Percentiles rank a stretch among this genome's conserved stretches.
Evolutionary conservation across 1,140 invertebrate genomes (phyloP).

Genomic region (Scaptomyza pallida): DNA sequence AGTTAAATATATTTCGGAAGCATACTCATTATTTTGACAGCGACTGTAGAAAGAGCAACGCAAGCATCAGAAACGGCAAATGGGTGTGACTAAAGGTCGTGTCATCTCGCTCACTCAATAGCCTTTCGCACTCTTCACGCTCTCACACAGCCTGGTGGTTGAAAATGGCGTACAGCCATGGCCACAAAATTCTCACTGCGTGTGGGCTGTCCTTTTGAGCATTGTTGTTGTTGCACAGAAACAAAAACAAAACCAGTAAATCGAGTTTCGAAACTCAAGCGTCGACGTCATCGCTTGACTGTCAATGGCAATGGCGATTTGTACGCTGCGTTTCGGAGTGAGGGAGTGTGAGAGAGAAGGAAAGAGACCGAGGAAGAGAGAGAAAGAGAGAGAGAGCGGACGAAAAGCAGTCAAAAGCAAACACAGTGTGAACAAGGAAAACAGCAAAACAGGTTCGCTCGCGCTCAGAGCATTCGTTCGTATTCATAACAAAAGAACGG

Average conservation of each 20-base stretch:
- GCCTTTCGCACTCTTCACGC: slow-evolving; percentile 16
- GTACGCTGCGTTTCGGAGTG: slow-evolving; percentile 21
- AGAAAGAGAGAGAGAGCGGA: slow-evolving; percentile 30
- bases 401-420: slow-evolving; percentile 17
- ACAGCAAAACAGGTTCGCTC: slow-evolving; percentile 76
- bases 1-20: background rate
- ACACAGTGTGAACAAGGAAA: slow-evolving; percentile 35
- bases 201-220: slow-evolving; percentile 68
- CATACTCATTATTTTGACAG: slow-evolving; percentile 27
- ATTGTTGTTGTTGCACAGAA: slow-evolving; percentile 26
- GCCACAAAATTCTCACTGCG: slow-evolving; percentile 42
- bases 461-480: slow-evolving; percentile 54
- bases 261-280: slow-evolving; percentile 52
- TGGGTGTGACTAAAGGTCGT: slow-evolving; percentile 57
- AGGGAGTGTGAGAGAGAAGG: slow-evolving; percentile 16
- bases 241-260: slow-evolving; percentile 58
- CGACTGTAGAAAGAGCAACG: slow-evolving; percentile 29
- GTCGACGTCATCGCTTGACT: slow-evolving; percentile 48
- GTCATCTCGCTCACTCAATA: slow-evolving; percentile 38
- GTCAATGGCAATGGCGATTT: slow-evolving; percentile 68
- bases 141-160: slow-evolving; percentile 46
- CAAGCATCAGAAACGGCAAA: slow-evolving; percentile 15
- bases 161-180: slow-evolving; percentile 74
- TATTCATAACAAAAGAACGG: slow-evolving; percentile 83
- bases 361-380: slow-evolving; percentile 21